phyloP scores from a whole-genome alignment of 2,888 invertebrate species.

The Julus scanicus region DNA sequence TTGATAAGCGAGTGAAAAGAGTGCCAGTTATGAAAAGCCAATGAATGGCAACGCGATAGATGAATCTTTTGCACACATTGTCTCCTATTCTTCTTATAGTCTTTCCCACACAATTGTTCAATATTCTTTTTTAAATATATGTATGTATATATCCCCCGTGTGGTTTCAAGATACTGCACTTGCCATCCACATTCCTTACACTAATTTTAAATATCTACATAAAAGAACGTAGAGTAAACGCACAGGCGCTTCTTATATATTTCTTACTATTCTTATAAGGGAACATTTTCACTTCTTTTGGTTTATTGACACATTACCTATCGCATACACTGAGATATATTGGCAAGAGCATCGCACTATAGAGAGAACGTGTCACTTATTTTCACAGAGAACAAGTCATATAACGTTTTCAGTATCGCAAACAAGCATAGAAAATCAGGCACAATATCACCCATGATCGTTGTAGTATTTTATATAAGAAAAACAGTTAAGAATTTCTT shows the following conservation, averaged over 20 bases:
- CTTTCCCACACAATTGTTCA: background rate
- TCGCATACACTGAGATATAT: too few species aligned
- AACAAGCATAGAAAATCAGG: too few species aligned
- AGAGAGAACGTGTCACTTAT: background rate
- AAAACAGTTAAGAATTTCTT: too few species aligned
- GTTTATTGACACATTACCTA: background rate
- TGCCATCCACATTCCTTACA: conserved; percentile 20
- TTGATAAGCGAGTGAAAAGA: background rate
- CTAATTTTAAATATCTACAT: conserved; percentile 19
- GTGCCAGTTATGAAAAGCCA: background rate
- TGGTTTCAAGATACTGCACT: conserved; percentile 17
- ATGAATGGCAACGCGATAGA: background rate
- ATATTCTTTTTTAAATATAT: background rate
- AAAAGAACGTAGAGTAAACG: background rate
- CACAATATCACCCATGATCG: too few species aligned
- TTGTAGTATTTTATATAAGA: too few species aligned
- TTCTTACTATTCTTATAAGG: background rate
- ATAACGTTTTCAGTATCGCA: too few species aligned
- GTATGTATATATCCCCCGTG: background rate
- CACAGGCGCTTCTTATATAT: background rate
- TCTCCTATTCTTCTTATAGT: background rate
- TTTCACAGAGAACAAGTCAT: background rate
- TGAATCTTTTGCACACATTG: background rate
- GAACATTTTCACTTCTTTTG: background rate
- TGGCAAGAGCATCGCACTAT: background rate